These are phyloP conservation scores for Camptogramma bilineatum DNA, from an alignment of 2,888 invertebrate species.

Conservation along the genomic window DNA sequence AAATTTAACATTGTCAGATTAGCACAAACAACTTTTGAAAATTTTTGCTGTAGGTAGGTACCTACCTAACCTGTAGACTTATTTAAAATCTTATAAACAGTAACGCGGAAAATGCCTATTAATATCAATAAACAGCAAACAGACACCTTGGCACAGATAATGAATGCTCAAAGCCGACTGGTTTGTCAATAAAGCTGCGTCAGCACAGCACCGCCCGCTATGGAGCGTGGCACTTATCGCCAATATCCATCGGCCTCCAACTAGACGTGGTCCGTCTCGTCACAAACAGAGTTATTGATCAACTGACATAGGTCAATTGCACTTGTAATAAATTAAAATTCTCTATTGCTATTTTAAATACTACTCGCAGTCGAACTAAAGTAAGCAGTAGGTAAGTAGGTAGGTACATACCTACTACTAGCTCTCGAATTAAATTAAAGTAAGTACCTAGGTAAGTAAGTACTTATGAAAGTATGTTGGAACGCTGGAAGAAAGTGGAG, in stretches of 20 bases:
- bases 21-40: too few species aligned
- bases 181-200: slow-evolving; percentile 37
- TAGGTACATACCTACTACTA: too few species aligned
- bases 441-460: too few species aligned
- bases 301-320: background rate
- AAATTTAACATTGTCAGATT: too few species aligned
- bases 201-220: slow-evolving; percentile 38
- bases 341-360: too few species aligned
- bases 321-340: background rate
- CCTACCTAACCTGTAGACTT: background rate
- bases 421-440: too few species aligned
- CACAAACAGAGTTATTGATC: background rate
- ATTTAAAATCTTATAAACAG: slow-evolving; percentile 9
- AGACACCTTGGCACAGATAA: slow-evolving; percentile 42
- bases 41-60: too few species aligned
- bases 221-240: slow-evolving; percentile 36
- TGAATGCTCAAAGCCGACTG: slow-evolving; percentile 42
- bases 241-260: slow-evolving; percentile 36
- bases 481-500: too few species aligned
- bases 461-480: too few species aligned
- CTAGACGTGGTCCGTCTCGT: slow-evolving; percentile 16
- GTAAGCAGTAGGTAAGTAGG: too few species aligned
- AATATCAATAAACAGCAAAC: slow-evolving; percentile 16
- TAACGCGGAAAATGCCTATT: slow-evolving; percentile 19
- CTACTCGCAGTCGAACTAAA: too few species aligned